Evolutionary conservation across 2,113 vertebrate species (phyloP).

Genomic region (Theristicus caerulescens): DNA sequence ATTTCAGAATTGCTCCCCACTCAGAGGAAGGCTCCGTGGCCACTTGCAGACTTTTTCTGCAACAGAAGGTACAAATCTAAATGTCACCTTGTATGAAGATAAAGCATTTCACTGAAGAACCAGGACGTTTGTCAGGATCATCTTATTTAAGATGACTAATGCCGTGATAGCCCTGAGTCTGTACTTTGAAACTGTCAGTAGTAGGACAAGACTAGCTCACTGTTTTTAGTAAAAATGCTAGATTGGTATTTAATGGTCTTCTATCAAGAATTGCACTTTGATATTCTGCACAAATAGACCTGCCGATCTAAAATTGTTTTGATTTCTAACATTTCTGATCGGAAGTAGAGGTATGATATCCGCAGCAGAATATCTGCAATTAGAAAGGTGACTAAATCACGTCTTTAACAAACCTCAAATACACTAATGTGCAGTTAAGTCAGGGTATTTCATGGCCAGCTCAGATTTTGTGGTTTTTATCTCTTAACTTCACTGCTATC

Average conservation of each 20-base stretch:
- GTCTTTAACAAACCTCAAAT: background rate
- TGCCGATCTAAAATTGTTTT: background rate
- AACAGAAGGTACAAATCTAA: constrained; percentile 33
- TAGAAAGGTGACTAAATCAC: background rate
- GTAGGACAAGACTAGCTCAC: background rate
- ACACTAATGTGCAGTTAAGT: no score
- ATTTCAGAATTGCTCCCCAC: background rate
- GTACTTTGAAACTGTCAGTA: background rate
- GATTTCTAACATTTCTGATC: background rate
- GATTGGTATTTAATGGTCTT: background rate
- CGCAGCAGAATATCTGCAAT: background rate
- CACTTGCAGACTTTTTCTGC: background rate
- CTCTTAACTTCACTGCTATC: background rate
- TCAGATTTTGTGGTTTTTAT: background rate
- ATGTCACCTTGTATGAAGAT: background rate
- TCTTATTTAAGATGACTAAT: background rate
- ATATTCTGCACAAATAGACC: background rate
- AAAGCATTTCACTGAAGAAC: background rate
- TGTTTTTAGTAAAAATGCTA: background rate
- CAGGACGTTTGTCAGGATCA: background rate
- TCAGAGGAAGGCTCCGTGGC: background rate
- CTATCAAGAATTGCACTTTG: background rate
- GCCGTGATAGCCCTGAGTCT: background rate
- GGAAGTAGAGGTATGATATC: accelerated
- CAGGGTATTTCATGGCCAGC: background rate